Evolutionary conservation across 2,797 vertebrate species (phyloP), one percentile per base, ranked within the genome.

Genomic region (Xiphophorus birchmanni): DNA sequence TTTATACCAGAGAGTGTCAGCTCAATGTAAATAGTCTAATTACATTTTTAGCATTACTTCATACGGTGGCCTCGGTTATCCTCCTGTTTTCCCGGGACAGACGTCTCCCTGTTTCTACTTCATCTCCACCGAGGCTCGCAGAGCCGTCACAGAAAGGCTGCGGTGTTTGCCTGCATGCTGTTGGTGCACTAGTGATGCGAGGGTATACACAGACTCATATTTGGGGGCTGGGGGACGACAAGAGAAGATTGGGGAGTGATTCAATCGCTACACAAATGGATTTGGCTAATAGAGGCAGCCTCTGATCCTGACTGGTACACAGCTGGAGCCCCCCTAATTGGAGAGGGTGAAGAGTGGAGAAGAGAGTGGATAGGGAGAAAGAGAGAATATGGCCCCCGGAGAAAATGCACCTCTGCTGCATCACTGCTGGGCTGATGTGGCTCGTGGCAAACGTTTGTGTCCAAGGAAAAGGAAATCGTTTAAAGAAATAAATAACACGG

Each of bases 261-360:
- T 96, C 95, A 95, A 94, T 95, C 91, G 86, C 93, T 87, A 93
- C 94, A 95, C 95, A 95, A 96, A 96, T 96, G 93, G 94, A 95
- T 95, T 93, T 92, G 92, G 94, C 93, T 96, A 95, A 96, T 94
- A 96, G 94, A 95, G 86, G 87, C 83, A 93, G 93, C 92, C 95
- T 96, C 93, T 95, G 95, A 95, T 96, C 95, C 94, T 92, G 91
- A 91, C 94, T 89, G 93, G 91, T 90, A 90, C 95, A 94, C 95
- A 96, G 95, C 95, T 96, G 95, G 94, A 95, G 93, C 87, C 91
- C 86, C 86, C 87, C 93, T 95, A 96, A 95, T 95, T 95, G 95
- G 94, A 95, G 92, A 94, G 91, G 91, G 91, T 94, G 93, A 90
- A 90, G 91, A 94, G 94, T 88, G 89, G 84, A 86, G 89, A 80